These are phyloP conservation scores for Aporophyla nigra DNA, from an alignment of 2,888 invertebrate species.

Conservation along the genomic window DNA sequence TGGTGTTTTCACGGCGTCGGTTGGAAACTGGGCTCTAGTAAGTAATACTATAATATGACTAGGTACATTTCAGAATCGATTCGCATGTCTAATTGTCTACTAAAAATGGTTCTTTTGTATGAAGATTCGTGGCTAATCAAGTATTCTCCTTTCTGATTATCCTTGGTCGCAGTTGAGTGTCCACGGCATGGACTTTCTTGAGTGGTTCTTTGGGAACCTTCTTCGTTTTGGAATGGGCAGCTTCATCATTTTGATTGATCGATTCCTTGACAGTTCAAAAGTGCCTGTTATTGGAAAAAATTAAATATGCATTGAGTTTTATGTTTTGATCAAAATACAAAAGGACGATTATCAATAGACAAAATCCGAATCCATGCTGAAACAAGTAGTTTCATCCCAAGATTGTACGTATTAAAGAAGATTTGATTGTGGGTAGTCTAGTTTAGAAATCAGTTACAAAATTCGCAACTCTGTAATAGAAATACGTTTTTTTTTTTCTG, in stretches of 20 bases:
- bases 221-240: not conserved
- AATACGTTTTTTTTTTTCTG: not conserved
- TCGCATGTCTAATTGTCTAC: not conserved
- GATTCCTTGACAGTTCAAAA: not conserved
- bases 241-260: not conserved
- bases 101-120: not conserved
- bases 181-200: not conserved
- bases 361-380: not conserved
- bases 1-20: slow-evolving; percentile 96
- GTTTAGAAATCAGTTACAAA: not conserved
- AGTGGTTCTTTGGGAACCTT: not conserved
- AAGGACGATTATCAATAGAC: not conserved
- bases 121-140: not conserved
- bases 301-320: not conserved
- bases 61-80: not conserved
- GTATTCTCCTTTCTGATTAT: not conserved
- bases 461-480: not conserved
- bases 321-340: not conserved
- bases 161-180: not conserved
- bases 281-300: not conserved
- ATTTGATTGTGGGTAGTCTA: not conserved
- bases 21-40: slow-evolving; percentile 96
- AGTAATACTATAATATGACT: not conserved
- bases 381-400: not conserved
- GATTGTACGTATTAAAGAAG: not conserved